Evolutionary conservation across 1,140 invertebrate species (phyloP), one percentile per base, ranked within the genome.

Genomic region (Lepidotrigona ventralis): DNA sequence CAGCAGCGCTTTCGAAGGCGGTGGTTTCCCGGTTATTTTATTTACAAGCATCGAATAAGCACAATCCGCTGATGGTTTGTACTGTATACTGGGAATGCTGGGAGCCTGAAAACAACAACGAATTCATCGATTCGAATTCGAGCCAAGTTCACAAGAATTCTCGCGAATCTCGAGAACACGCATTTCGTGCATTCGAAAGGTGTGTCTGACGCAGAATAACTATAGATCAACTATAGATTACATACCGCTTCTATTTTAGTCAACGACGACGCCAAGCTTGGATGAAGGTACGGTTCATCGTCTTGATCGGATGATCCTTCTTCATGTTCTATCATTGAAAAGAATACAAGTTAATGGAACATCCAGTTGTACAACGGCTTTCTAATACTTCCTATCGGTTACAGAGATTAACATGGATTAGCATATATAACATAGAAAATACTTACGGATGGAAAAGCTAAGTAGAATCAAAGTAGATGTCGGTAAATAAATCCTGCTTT

Each of bases 41-140:
- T 96, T 97, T 26, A 98, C 97, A 69, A 98, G 94, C 95, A 97
- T 96, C 21, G 97, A 97, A 92, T 98, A 98, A 68, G 97, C 96
- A 93, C 97, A 98, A 93, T 98, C 96, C 0, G 96, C 96, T 14
- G 97, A 97, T 53, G 97, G 97, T 90, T 97, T 97, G 92, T 97
- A 97, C 75, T 95, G 95, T 85, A 97, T 96, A 86, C 94, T 96
- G 54, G 96, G 96, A 88, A 96, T 96, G 66, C 95, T 95, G 12
- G 95, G 95, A 60, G 96, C 96, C 95, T 96, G 92, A 21, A 90
- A 89, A n/a, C 29, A 12, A 8, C 8, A 11, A 74, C 26, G 56
- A 17, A 66, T 66, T 29, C 39, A n/a, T 11, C 9, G 17, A 15
- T 58, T 23, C 63, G 8, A 19, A 69, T 15, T 33, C 26, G 1